phyloP scores from a whole-genome alignment of 1,140 invertebrate genomes.

The Drosophila albomicans region DNA sequence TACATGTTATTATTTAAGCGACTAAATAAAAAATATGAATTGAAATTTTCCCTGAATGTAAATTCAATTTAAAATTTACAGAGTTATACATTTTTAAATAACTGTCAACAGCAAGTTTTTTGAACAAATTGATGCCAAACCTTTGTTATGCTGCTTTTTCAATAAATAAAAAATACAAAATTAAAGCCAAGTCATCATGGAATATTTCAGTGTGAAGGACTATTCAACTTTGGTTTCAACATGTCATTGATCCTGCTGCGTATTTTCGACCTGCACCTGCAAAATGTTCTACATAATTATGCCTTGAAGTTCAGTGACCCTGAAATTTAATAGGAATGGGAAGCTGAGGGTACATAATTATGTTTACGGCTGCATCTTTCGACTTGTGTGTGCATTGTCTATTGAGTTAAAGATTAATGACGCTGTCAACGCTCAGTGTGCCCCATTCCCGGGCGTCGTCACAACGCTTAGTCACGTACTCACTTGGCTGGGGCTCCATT shows the following conservation, averaged over 20 bases:
- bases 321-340: constrained; percentile 4
- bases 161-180: too few species aligned
- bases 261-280: too few species aligned
- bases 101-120: too few species aligned
- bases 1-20: too few species aligned
- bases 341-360: constrained; percentile 10
- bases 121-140: too few species aligned
- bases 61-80: too few species aligned
- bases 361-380: constrained; percentile 32
- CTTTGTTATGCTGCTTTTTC: too few species aligned
- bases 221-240: too few species aligned
- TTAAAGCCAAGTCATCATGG: too few species aligned
- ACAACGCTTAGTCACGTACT: constrained; percentile 58
- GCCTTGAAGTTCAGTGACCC: constrained; percentile 2
- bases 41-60: not conserved
- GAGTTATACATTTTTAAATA: too few species aligned
- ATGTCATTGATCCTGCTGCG: too few species aligned
- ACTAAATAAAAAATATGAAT: not conserved
- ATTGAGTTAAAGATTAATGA: constrained; percentile 63
- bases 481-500: constrained; percentile 47
- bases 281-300: not conserved
- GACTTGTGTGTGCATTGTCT: constrained; percentile 1
- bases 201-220: too few species aligned
- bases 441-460: not conserved
- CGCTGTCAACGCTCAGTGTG: constrained; percentile 35